A percentile compares a stretch with the other conserved stretches of the same genome.
These are phyloP conservation scores for Drosophila cognata DNA, from an alignment of 2,888 invertebrate species.

Conservation along the genomic window DNA sequence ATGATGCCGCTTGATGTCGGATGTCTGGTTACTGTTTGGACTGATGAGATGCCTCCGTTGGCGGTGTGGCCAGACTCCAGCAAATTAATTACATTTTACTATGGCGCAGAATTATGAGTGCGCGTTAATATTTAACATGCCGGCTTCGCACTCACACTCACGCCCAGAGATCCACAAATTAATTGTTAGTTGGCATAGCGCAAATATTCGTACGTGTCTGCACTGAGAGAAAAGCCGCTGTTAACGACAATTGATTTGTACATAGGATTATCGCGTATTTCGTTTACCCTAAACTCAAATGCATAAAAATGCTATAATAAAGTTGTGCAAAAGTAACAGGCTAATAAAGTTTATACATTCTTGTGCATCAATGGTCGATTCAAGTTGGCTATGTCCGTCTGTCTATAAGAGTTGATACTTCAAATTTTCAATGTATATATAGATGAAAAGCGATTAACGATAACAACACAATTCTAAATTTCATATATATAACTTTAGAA, in stretches of 20 bases:
- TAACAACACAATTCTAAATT: neutral
- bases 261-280: neutral
- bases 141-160: slow-evolving; percentile 48
- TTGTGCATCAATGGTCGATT: neutral
- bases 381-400: neutral
- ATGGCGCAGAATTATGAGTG: slow-evolving; percentile 55
- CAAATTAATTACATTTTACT: slow-evolving; percentile 80
- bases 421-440: neutral
- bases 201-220: slow-evolving; percentile 18
- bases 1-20: slow-evolving; percentile 17
- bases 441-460: neutral
- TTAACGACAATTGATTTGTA: neutral
- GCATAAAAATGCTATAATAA: neutral
- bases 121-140: slow-evolving; percentile 70
- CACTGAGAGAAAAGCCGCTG: neutral
- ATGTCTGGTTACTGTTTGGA: slow-evolving; percentile 12
- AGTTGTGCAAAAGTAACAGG: neutral
- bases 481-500: neutral
- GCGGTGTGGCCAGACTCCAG: slow-evolving; percentile 48
- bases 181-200: slow-evolving; percentile 62
- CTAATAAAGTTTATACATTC: neutral
- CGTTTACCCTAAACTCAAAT: neutral
- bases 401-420: neutral
- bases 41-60: slow-evolving; percentile 16
- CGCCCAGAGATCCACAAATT: slow-evolving; percentile 39